phyloP scores from a whole-genome alignment of 2,113 vertebrate species.

The Tautogolabrus adspersus region DNA sequence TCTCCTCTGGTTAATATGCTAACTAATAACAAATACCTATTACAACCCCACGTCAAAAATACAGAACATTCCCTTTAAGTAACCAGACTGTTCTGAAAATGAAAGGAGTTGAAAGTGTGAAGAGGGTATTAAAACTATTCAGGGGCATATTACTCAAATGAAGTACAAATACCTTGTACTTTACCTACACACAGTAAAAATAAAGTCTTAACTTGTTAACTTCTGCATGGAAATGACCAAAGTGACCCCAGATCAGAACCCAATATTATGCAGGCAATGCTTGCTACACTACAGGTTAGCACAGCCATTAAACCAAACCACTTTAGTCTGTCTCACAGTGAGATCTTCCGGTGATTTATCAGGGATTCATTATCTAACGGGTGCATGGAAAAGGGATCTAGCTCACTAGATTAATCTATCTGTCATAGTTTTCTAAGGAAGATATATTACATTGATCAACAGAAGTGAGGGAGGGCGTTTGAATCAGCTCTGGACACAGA shows the following conservation, averaged over 20 bases:
- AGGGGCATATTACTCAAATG: too few relatives aligned
- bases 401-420: constrained; percentile 81
- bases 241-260: constrained; percentile 36
- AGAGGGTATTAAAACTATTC: too few relatives aligned
- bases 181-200: background rate
- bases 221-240: constrained; percentile 24
- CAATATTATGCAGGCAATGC: constrained; percentile 32
- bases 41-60: too few relatives aligned
- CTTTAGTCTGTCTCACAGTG: constrained; percentile 48
- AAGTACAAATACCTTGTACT: too few relatives aligned
- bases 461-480: constrained; percentile 53
- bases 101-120: too few relatives aligned
- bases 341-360: constrained; percentile 78
- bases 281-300: constrained; percentile 24
- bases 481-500: constrained; percentile 45
- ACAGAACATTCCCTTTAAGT: too few relatives aligned
- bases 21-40: too few relatives aligned
- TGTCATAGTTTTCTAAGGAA: constrained; percentile 78
- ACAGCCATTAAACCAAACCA: constrained; percentile 54
- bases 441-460: constrained; percentile 78
- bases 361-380: constrained; percentile 80
- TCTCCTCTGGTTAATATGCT: too few relatives aligned
- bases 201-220: background rate
- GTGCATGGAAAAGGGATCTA: constrained; percentile 70
- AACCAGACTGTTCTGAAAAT: too few relatives aligned